Evolutionary conservation across 2,888 invertebrate species (phyloP).

Genomic region (Gymnocheta viridis): DNA sequence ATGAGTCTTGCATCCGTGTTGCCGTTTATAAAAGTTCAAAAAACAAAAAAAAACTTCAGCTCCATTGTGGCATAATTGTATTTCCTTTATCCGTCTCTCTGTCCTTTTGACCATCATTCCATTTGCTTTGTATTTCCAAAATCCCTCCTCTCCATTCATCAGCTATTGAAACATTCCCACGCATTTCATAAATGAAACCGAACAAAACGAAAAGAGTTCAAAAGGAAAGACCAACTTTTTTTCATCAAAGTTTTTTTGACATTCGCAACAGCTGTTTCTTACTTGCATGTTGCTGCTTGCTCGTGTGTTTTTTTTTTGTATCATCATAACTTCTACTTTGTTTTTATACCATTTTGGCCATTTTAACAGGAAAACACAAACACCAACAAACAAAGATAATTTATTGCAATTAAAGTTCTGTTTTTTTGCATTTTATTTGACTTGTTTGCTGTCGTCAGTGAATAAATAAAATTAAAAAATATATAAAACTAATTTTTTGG

Average conservation of each 20-base stretch:
- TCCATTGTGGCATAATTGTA: slow-evolving; percentile 60
- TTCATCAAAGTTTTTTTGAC: neutral
- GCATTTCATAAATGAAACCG: slow-evolving; percentile 65
- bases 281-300: neutral
- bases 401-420: slow-evolving; percentile 67
- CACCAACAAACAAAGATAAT: slow-evolving; percentile 26
- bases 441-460: neutral
- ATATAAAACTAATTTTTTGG: neutral
- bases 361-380: slow-evolving; percentile 19
- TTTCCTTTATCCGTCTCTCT: slow-evolving; percentile 60
- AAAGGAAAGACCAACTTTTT: slow-evolving; percentile 50
- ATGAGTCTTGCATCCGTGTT: neutral
- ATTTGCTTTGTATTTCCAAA: neutral
- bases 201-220: slow-evolving; percentile 13
- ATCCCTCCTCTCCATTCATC: neutral
- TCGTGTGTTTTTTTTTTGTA: neutral
- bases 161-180: slow-evolving; percentile 61
- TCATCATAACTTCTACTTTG: slow-evolving; percentile 4
- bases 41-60: slow-evolving; percentile 18
- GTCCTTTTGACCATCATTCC: slow-evolving; percentile 19
- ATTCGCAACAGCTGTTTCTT: slow-evolving; percentile 49
- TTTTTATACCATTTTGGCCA: slow-evolving; percentile 9
- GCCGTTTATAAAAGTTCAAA: neutral
- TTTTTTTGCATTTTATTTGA: slow-evolving; percentile 50
- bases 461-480: neutral